phyloP scores from a whole-genome alignment of 2,888 invertebrate species.

The Iphiclides podalirius region DNA sequence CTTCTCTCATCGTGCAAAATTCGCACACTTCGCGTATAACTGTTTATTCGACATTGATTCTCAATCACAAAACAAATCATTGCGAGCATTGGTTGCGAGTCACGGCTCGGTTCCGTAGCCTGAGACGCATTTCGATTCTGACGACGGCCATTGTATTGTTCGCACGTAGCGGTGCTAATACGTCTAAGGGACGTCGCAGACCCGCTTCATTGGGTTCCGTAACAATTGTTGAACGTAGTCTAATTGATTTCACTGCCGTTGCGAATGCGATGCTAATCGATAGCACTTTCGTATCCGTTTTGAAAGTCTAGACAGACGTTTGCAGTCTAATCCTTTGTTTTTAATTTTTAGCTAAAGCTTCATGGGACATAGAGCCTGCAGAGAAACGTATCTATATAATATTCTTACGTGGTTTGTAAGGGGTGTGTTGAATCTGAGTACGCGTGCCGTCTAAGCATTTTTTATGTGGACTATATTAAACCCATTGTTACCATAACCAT shows the following conservation, averaged over 20 bases:
- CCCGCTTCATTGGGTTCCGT: slow-evolving; percentile 8
- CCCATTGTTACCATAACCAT: too few species aligned
- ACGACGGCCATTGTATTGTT: slow-evolving; percentile 6
- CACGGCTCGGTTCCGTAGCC: slow-evolving; percentile 3
- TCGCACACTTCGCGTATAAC: neutral
- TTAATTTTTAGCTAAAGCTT: too few species aligned
- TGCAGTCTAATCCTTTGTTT: too few species aligned
- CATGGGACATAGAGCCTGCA: too few species aligned
- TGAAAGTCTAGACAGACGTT: neutral
- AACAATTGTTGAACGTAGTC: slow-evolving; percentile 4
- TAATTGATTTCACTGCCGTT: slow-evolving; percentile 16
- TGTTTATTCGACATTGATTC: neutral
- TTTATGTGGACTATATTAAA: too few species aligned
- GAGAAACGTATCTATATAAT: too few species aligned
- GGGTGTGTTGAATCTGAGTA: too few species aligned
- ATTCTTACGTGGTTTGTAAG: too few species aligned
- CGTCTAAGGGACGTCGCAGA: slow-evolving; percentile 10
- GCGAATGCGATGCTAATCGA: neutral
- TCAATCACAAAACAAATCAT: neutral
- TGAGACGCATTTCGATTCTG: slow-evolving; percentile 5
- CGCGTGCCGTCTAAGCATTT: too few species aligned
- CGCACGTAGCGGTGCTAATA: slow-evolving; percentile 14
- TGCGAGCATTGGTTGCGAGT: slow-evolving; percentile 1
- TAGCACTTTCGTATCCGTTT: neutral
- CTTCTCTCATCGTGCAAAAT: neutral